phyloP scores from a whole-genome alignment of 2,113 vertebrate species.

The Xiphophorus maculatus region DNA sequence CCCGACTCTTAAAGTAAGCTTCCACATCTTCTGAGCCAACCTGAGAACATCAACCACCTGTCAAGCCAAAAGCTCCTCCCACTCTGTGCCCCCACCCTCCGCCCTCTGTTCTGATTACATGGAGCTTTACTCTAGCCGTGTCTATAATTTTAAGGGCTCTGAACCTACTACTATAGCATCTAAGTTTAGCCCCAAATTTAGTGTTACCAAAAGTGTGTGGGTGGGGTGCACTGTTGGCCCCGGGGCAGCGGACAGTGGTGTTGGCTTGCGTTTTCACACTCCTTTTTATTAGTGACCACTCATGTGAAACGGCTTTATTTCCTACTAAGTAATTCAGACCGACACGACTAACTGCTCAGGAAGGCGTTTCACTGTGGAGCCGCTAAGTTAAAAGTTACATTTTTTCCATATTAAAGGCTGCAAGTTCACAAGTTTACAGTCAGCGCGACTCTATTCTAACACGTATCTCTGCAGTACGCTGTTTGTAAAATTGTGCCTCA shows the following conservation, averaged over 20 bases:
- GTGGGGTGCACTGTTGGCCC: slow-evolving; percentile 79
- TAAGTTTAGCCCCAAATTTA: slow-evolving; percentile 84
- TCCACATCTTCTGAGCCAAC: slow-evolving; percentile 15
- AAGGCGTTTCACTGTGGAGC: slow-evolving; percentile 53
- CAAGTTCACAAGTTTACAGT: slow-evolving; percentile 47
- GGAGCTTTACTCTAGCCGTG: slow-evolving; percentile 68
- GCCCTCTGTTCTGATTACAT: slow-evolving; percentile 79
- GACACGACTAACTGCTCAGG: slow-evolving; percentile 56
- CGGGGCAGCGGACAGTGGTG: slow-evolving; percentile 72
- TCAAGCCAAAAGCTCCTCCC: slow-evolving; percentile 56
- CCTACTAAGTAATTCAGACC: slow-evolving; percentile 77
- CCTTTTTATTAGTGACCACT: slow-evolving; percentile 81
- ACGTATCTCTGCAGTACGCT: slow-evolving; percentile 4
- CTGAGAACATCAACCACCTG: slow-evolving; percentile 62
- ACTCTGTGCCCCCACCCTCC: slow-evolving; percentile 47
- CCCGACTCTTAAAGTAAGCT: slow-evolving; percentile 87
- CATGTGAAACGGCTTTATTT: slow-evolving; percentile 80
- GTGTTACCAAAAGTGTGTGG: slow-evolving; percentile 84
- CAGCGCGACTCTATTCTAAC: slow-evolving; percentile 17
- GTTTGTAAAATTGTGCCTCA: slow-evolving; percentile 30
- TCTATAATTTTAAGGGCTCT: slow-evolving; percentile 83
- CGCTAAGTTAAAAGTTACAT: slow-evolving; percentile 36
- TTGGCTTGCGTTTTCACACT: slow-evolving; percentile 84
- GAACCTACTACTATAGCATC: slow-evolving; percentile 80
- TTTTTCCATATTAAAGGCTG: slow-evolving; percentile 60